A percentile compares a stretch with the other conserved stretches of the same genome.
Conservation (phyloP, 2,797 vertebrate genomes). For the Eulemur albifrons region DNA sequence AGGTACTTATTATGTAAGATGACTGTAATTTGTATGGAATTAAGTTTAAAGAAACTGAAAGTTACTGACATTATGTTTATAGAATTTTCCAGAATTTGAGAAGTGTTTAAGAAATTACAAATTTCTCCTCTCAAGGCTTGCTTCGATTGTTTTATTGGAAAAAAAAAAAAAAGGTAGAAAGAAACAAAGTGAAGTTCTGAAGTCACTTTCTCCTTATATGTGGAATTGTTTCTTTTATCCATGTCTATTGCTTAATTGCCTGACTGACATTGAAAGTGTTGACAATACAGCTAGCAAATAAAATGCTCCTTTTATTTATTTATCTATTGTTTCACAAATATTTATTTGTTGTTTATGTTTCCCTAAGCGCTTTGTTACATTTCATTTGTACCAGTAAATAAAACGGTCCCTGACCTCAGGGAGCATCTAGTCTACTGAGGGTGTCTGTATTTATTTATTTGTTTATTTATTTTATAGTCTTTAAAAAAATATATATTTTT, state of each 20-base stretch:
- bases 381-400: too few relatives aligned
- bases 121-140: neutral
- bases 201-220: neutral
- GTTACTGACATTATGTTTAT: slow-evolving; percentile 64
- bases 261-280: neutral
- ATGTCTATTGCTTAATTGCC: neutral
- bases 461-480: too few relatives aligned
- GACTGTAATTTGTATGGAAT: slow-evolving; percentile 76
- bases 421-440: too few relatives aligned
- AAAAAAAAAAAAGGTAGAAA: neutral
- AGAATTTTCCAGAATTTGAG: slow-evolving; percentile 56
- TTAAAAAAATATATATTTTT: too few relatives aligned
- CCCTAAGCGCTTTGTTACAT: too few relatives aligned
- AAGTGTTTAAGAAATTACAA: slow-evolving; percentile 53
- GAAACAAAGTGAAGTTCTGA: neutral
- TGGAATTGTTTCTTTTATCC: neutral
- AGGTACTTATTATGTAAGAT: slow-evolving; percentile 68
- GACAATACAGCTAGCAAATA: neutral
- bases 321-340: too few relatives aligned
- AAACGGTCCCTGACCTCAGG: too few relatives aligned
- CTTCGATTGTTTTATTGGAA: neutral
- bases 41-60: slow-evolving; percentile 71
- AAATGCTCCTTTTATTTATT: neutral
- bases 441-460: too few relatives aligned
- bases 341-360: too few relatives aligned